Percentiles rank a stretch among this genome's conserved stretches.
Evolutionary conservation across 2,113 vertebrate species (phyloP).

Genomic region (Spea bombifrons): DNA sequence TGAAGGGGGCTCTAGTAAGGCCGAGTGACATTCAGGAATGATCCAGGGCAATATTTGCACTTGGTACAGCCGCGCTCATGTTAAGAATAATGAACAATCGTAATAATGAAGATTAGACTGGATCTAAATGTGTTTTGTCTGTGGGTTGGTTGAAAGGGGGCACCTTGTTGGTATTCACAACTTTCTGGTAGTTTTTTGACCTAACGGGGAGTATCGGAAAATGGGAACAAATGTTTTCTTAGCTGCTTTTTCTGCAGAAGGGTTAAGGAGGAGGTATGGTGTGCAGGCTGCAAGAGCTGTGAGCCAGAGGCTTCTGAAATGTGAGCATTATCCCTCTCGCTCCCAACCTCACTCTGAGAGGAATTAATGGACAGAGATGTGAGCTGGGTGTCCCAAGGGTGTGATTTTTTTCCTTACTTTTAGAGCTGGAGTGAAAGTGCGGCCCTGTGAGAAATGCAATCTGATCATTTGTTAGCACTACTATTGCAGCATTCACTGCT

Average conservation of each 20-base stretch:
- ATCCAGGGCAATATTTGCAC: background rate
- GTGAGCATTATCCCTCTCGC: background rate
- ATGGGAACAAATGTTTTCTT: no score
- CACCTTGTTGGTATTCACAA: no score
- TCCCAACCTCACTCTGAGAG: constrained; percentile 11
- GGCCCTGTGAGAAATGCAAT: constrained; percentile 8
- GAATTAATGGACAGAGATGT: constrained; percentile 36
- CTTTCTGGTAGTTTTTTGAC: no score
- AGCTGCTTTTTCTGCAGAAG: background rate
- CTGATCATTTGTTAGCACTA: background rate
- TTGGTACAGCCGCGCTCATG: no score
- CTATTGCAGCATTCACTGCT: no score
- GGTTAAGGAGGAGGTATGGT: background rate
- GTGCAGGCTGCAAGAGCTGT: background rate
- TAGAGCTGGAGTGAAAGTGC: constrained; percentile 10
- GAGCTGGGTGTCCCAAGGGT: constrained; percentile 17
- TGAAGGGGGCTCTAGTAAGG: no score
- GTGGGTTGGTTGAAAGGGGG: background rate
- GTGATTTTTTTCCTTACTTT: constrained; percentile 12
- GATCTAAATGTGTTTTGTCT: no score
- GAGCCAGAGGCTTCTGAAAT: background rate
- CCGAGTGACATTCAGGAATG: background rate
- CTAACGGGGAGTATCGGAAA: no score
- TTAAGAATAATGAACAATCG: no score
- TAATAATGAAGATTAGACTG: no score